phyloP scores from a whole-genome alignment of 2,888 invertebrate genomes.

The Nebria brevicollis region DNA sequence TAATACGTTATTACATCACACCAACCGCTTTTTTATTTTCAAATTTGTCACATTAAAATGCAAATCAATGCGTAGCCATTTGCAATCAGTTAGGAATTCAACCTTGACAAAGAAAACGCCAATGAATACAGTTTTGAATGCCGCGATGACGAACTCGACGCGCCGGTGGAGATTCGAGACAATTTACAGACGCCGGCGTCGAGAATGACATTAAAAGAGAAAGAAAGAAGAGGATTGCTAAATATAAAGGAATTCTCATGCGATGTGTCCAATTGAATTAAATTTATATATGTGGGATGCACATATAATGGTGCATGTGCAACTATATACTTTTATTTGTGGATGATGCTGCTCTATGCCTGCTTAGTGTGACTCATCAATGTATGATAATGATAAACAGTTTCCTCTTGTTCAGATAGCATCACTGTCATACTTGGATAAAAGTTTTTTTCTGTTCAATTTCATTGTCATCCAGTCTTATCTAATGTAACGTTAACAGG shows the following conservation, averaged over 20 bases:
- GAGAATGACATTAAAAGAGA: background rate
- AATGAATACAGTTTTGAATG: background rate
- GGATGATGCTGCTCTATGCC: background rate
- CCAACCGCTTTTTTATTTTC: background rate
- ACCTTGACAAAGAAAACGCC: constrained; percentile 14
- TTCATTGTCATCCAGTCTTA: background rate
- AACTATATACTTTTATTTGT: background rate
- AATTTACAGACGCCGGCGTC: background rate
- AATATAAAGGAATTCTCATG: background rate
- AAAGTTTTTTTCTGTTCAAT: background rate
- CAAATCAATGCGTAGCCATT: background rate
- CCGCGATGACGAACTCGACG: constrained; percentile 6
- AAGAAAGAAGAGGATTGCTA: background rate
- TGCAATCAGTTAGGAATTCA: constrained; percentile 9
- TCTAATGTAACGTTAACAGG: background rate
- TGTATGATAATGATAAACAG: background rate
- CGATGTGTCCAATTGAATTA: background rate
- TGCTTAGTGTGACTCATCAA: background rate
- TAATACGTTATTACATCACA: background rate
- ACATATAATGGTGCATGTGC: background rate
- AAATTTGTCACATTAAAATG: background rate
- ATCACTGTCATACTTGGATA: background rate
- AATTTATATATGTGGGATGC: background rate
- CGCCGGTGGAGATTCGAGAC: background rate
- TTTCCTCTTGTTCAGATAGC: background rate